Conservation (phyloP, 2,113 vertebrate species). For the Raja brachyura region DNA sequence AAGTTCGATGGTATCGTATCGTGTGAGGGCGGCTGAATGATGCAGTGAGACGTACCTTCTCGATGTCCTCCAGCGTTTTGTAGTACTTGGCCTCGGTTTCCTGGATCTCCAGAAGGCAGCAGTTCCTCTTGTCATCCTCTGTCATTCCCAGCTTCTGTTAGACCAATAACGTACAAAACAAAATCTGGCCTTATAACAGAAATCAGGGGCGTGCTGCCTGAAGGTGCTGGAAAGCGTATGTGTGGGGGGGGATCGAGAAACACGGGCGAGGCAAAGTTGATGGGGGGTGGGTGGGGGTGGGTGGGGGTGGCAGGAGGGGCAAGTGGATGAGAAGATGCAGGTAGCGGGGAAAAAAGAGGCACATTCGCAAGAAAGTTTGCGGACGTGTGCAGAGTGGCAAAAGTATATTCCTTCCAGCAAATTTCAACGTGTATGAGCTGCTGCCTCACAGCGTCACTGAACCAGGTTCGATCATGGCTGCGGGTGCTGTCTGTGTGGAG, state of each 20-base stretch:
- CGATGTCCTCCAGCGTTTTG: slow-evolving; percentile 92
- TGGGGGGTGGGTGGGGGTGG: no score
- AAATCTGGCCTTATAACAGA: no score
- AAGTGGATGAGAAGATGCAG: background rate
- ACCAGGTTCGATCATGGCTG: no score
- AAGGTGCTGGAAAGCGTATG: background rate
- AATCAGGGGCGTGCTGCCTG: background rate
- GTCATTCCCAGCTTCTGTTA: slow-evolving; percentile 94
- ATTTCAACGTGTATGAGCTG: no score
- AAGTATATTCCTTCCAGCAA: no score
- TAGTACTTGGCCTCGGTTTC: slow-evolving; percentile 94
- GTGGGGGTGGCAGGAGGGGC: background rate
- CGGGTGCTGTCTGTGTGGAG: no score
- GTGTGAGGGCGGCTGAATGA: background rate
- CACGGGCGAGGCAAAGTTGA: background rate
- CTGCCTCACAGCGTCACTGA: no score
- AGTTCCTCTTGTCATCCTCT: slow-evolving; percentile 91
- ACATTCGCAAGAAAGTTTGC: no score
- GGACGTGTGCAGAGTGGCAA: background rate
- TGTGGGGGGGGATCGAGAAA: background rate
- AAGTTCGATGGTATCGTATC: no score
- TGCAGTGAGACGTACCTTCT: slow-evolving; percentile 65
- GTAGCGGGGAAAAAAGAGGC: no score
- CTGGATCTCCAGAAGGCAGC: slow-evolving; percentile 91
- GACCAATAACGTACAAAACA: background rate